These are phyloP conservation scores for Drosophila busckii DNA, from an alignment of 1,140 invertebrate species.

Conservation along the genomic window DNA sequence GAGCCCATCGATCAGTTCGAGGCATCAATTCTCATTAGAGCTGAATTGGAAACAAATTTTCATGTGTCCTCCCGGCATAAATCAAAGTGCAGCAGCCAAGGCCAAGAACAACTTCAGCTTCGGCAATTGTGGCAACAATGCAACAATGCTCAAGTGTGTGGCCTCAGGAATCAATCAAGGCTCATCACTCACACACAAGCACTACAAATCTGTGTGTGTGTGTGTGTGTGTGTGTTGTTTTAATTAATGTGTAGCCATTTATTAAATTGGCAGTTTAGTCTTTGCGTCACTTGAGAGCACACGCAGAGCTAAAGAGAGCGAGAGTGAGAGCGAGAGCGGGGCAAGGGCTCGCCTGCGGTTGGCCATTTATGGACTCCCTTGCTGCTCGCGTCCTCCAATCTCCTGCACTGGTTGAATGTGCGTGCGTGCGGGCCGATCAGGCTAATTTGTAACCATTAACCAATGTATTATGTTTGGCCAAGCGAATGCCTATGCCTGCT, in stretches of 20 bases:
- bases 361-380: constrained; percentile 52
- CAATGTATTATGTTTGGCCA: constrained; percentile 68
- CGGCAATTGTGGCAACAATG: constrained; percentile 62
- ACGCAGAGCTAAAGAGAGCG: background rate
- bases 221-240: constrained; percentile 34
- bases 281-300: constrained; percentile 33
- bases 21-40: constrained; percentile 71
- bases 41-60: constrained; percentile 72
- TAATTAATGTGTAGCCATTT: constrained; percentile 78
- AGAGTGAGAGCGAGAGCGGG: background rate
- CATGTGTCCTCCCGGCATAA: constrained; percentile 43
- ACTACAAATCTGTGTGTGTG: constrained; percentile 3
- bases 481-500: constrained; percentile 37
- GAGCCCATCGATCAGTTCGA: constrained; percentile 33
- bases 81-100: constrained; percentile 51
- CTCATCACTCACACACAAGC: constrained; percentile 65
- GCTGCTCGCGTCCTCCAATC: constrained; percentile 15
- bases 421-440: constrained; percentile 57
- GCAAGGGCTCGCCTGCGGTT: constrained; percentile 49
- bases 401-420: constrained; percentile 28
- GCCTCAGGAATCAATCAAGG: constrained; percentile 77
- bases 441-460: constrained; percentile 78
- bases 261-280: constrained; percentile 78
- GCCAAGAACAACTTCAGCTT: constrained; percentile 11
- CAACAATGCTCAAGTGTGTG: constrained; percentile 63